These are phyloP conservation scores for Peribatodes rhomboidaria DNA, from an alignment of 2,888 invertebrate species.

Conservation along the genomic window DNA sequence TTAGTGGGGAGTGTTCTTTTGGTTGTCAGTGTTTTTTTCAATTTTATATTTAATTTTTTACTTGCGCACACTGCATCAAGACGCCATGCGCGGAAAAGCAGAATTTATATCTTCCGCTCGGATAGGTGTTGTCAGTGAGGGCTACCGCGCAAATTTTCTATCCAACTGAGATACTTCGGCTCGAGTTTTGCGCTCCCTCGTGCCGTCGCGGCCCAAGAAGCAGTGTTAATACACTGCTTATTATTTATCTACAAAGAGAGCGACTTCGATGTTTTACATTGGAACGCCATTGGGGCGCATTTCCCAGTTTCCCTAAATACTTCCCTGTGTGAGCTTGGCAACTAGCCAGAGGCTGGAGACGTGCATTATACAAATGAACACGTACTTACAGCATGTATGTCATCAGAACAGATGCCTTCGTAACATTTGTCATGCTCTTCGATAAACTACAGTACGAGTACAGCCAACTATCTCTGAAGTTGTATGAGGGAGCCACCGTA, in stretches of 20 bases:
- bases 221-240: too few species aligned
- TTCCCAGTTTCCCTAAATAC: conserved; percentile 3
- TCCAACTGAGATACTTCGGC: too few species aligned
- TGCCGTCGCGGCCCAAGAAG: too few species aligned
- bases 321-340: conserved; percentile 19
- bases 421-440: conserved; percentile 9
- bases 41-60: too few species aligned
- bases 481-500: neutral
- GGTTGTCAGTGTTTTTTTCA: too few species aligned
- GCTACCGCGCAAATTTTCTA: too few species aligned
- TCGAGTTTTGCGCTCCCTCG: too few species aligned
- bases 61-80: too few species aligned
- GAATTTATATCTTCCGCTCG: too few species aligned
- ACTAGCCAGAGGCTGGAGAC: conserved; percentile 24
- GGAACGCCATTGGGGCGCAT: neutral
- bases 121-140: too few species aligned
- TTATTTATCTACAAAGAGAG: neutral
- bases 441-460: neutral
- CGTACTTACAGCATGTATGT: conserved; percentile 6
- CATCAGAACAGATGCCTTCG: conserved; percentile 12
- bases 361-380: conserved; percentile 37
- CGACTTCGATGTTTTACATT: neutral
- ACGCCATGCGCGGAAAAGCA: too few species aligned
- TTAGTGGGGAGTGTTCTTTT: too few species aligned
- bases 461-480: neutral